Evolutionary conservation across 2,113 vertebrate genomes (phyloP).

Genomic region (Ptilonorhynchus violaceus): DNA sequence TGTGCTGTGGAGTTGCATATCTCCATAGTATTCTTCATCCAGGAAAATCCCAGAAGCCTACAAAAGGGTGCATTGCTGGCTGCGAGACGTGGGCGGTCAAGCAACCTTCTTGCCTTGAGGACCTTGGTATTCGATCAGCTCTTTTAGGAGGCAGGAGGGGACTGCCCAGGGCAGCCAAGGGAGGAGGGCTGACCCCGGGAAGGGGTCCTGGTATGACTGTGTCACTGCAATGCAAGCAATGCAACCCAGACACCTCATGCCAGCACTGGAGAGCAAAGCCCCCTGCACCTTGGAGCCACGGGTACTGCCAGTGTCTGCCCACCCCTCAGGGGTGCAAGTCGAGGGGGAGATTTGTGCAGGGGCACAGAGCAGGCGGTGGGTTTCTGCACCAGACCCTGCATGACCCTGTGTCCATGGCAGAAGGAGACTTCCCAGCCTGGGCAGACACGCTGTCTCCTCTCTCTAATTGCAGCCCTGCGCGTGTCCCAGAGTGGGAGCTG

Average conservation of each 20-base stretch:
- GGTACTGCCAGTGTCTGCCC: background rate
- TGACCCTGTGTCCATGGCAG: accelerated
- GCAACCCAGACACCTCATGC: accelerated
- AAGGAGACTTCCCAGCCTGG: background rate
- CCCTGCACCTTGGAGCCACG: accelerated
- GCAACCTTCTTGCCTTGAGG: background rate
- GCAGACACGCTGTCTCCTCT: conserved; percentile 22
- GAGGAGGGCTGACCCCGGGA: background rate
- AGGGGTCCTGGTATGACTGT: accelerated
- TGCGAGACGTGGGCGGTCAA: accelerated
- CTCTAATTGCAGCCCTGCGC: conserved; percentile 24
- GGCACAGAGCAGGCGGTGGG: accelerated
- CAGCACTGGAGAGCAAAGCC: background rate
- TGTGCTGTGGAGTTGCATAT: background rate
- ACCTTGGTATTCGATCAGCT: background rate
- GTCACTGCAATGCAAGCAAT: accelerated
- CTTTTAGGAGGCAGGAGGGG: background rate
- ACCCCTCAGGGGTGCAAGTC: accelerated
- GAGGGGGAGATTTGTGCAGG: background rate
- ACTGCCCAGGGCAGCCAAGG: background rate
- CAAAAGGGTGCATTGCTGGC: background rate
- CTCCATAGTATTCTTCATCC: background rate
- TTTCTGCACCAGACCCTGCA: background rate
- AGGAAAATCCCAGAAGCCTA: background rate
- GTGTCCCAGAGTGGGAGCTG: background rate